Conservation (phyloP, 92 coral and sea anemone genomes). For the Epizoanthus rinbou region DNA sequence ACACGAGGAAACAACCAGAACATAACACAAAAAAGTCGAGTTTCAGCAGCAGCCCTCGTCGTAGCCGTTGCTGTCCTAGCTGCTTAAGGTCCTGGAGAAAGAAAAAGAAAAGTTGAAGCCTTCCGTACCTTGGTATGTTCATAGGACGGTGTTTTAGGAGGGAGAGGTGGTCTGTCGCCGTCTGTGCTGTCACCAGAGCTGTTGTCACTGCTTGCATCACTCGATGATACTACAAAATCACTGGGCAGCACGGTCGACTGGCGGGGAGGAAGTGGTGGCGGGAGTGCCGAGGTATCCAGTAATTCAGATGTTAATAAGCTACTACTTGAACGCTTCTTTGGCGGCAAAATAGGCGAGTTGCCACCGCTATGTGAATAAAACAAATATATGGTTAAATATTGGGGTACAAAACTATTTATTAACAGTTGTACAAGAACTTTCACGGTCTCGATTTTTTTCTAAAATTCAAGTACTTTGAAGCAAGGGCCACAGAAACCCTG, state of each 20-base stretch:
- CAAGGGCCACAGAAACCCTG: too few relatives aligned
- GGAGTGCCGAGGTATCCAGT: constrained; percentile 9
- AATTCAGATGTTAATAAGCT: constrained; percentile 23
- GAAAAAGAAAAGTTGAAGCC: neutral
- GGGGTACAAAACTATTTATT: neutral
- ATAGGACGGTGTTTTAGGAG: constrained; percentile 18
- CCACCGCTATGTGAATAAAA: constrained; percentile 3
- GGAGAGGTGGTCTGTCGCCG: constrained; percentile 12
- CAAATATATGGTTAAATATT: neutral
- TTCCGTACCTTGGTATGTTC: neutral
- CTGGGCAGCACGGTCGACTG: constrained; percentile 40
- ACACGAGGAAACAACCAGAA: too few relatives aligned
- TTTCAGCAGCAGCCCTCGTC: too few relatives aligned
- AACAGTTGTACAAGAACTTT: too few relatives aligned
- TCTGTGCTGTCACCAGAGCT: neutral
- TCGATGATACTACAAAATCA: neutral
- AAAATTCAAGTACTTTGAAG: too few relatives aligned
- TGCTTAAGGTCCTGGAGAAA: too few relatives aligned
- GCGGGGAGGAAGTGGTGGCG: constrained; percentile 62
- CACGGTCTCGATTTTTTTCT: too few relatives aligned
- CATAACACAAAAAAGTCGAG: too few relatives aligned
- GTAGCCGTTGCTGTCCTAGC: too few relatives aligned
- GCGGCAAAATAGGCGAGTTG: constrained; percentile 38
- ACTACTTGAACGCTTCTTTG: constrained; percentile 49
- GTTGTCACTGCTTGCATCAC: neutral